Base-by-base conservation (phyloP, 1,140 invertebrate species). In the Chlorops oryzae region DNA sequence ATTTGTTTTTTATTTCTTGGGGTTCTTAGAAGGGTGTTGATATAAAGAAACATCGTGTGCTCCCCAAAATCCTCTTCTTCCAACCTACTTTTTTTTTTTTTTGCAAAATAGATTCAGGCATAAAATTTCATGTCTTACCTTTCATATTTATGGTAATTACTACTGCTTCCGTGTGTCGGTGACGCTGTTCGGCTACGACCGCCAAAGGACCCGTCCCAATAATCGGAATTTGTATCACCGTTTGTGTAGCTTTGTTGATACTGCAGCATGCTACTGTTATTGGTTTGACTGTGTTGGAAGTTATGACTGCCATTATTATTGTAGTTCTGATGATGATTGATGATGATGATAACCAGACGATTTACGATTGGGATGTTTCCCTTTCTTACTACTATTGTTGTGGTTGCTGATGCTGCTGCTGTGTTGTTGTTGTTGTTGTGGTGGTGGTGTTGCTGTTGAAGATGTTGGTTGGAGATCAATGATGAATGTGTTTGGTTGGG, bases 111-210 rank as follows among this genome's bases (percentile, higher is more conserved):
- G n/a, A n/a, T n/a, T n/a, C n/a, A n/a, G 15, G 18, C 37, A 38
- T 7, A 15, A 38, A 38, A 38, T 7, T 7, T 5, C 12, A 3
- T 32, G 20, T 27, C 48, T 53, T 24, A 70, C 66, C 65, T 64
- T 54, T 69, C 63, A 22, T 45, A 45, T 43, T 52, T 56, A 17
- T 52, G 23, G 27, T 52, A 47, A 32, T 24, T 45, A 34, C 39
- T 52, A 37, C 22, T 27, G 21, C 38, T 32, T 12, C 20, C 22
- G 38, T 52, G 56, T 24, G 51, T 58, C 39, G 58, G 58, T 24
- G 58, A 60, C 44, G 58, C 42, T 25, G 54, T 58, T 28, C 54
- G 52, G 52, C 58, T 60, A 3, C 58, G 51, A 18, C 28, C 24
- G 2, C 13, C 45, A 23, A 38, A 38, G n/a, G n/a, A n/a, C 10